Evolutionary conservation across 2,888 invertebrate species (phyloP).

Genomic region (Ceramica pisi): DNA sequence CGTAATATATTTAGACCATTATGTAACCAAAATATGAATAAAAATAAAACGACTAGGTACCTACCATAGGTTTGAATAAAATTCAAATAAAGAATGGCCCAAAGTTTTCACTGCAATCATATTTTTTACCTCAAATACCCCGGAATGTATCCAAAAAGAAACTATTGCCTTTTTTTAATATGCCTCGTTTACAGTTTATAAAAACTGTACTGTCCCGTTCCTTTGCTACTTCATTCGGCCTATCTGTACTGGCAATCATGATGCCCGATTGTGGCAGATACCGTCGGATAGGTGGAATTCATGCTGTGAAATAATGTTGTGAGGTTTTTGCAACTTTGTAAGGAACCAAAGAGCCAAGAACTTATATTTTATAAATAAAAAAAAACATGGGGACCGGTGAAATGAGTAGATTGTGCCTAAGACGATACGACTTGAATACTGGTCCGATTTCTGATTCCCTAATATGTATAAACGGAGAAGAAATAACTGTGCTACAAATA

Average conservation of each 20-base stretch:
- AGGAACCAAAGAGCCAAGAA: not conserved
- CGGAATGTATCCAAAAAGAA: not conserved
- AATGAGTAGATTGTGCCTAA: not conserved
- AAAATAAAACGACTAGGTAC: too few relatives aligned
- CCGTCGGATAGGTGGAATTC: slow-evolving; percentile 30
- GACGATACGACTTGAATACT: not conserved
- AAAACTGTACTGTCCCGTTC: slow-evolving; percentile 46
- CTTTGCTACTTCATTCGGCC: slow-evolving; percentile 26
- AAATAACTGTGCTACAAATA: not conserved
- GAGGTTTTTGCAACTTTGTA: slow-evolving; percentile 7
- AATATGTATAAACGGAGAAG: not conserved
- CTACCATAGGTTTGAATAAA: too few relatives aligned
- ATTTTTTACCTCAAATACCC: slow-evolving; percentile 3
- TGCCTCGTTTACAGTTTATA: slow-evolving; percentile 45
- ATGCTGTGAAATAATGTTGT: slow-evolving; percentile 15
- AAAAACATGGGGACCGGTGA: not conserved
- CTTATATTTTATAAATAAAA: not conserved
- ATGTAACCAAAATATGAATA: too few relatives aligned
- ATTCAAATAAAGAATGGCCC: not conserved
- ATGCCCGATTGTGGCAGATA: slow-evolving; percentile 46
- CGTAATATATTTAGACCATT: too few relatives aligned
- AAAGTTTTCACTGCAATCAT: not conserved
- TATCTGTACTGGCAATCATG: slow-evolving; percentile 47
- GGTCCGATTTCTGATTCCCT: not conserved
- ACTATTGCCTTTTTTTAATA: slow-evolving; percentile 8